Percentiles rank a stretch among this genome's conserved stretches.
Conservation (phyloP, 2,888 invertebrate genomes). For the Palloptera scutellata region DNA sequence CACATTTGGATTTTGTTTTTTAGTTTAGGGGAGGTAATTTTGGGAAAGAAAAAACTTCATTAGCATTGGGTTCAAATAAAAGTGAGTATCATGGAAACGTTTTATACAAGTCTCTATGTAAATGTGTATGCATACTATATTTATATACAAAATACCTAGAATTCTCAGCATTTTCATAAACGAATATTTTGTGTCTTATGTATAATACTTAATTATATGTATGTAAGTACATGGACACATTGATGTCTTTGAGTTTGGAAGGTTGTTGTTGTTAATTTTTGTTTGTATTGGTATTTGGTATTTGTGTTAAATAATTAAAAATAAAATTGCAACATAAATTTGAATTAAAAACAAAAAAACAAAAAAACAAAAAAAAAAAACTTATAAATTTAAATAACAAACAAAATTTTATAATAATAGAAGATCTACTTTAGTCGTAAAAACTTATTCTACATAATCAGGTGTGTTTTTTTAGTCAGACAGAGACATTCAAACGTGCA, state of each 20-base stretch:
- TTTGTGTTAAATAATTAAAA: constrained; percentile 1
- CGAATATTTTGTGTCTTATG: too few relatives aligned
- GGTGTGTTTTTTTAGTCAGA: too few relatives aligned
- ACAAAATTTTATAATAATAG: too few relatives aligned
- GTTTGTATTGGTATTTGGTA: background rate
- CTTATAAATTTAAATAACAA: too few relatives aligned
- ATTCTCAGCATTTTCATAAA: too few relatives aligned
- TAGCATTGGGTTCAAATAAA: background rate
- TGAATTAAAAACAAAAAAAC: background rate
- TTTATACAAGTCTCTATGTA: background rate
- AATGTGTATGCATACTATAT: background rate
- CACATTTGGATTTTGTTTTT: background rate
- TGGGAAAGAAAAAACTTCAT: background rate
- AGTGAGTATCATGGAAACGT: background rate
- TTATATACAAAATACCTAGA: background rate
- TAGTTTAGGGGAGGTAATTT: background rate
- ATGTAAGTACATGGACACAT: background rate
- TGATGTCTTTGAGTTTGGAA: too few relatives aligned
- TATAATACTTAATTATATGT: too few relatives aligned
- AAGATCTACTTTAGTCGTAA: too few relatives aligned
- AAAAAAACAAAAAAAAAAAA: too few relatives aligned
- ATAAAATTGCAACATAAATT: constrained; percentile 1
- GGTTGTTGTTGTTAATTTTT: too few relatives aligned
- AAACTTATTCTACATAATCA: too few relatives aligned
- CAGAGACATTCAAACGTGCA: too few relatives aligned